Percentiles rank a stretch among this genome's conserved stretches.
Evolutionary conservation across 2,888 invertebrate genomes (phyloP).

Genomic region (Oscheius myriophilus): DNA sequence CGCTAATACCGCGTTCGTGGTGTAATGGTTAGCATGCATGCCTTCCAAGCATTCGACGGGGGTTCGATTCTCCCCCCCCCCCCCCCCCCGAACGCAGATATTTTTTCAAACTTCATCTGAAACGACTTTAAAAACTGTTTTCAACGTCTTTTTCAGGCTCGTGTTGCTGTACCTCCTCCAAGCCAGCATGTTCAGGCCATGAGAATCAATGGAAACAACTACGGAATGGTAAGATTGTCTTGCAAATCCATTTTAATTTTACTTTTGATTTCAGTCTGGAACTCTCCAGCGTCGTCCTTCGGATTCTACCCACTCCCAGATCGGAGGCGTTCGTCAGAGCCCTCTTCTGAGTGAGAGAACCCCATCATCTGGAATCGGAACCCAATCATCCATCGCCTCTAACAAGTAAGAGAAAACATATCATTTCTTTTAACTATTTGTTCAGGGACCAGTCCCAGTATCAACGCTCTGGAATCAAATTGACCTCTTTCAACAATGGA

Average conservation of each 20-base stretch:
- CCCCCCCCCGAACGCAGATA: too few relatives aligned
- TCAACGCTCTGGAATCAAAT: conserved; percentile 49
- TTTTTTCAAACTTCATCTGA: too few relatives aligned
- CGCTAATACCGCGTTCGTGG: conserved; percentile 39
- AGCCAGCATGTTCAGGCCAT: conserved; percentile 23
- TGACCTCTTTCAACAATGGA: conserved; percentile 47
- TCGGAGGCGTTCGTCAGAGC: conserved; percentile 36
- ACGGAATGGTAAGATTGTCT: conserved; percentile 5
- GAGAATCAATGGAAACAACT: conserved; percentile 26
- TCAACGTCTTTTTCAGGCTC: conserved; percentile 42
- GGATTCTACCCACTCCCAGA: conserved; percentile 16
- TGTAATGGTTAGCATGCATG: conserved; percentile 57
- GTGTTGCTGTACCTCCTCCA: conserved; percentile 39
- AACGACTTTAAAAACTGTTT: too few relatives aligned
- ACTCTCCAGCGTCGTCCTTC: conserved; percentile 18
- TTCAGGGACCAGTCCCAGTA: conserved; percentile 51
- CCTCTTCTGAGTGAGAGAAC: conserved; percentile 50
- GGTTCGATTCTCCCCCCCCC: conserved; percentile 50
- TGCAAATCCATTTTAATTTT: not conserved
- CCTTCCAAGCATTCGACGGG: conserved; percentile 58
- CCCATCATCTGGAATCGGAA: conserved; percentile 23
- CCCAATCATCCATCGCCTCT: conserved; percentile 20
- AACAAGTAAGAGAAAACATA: conserved; percentile 1
- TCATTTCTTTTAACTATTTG: not conserved
- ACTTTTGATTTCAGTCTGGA: not conserved